A percentile compares a stretch with the other conserved stretches of the same genome.
These are phyloP conservation scores for Phytoseiulus persimilis DNA, from an alignment of 2,888 invertebrate genomes.

Conservation along the genomic window DNA sequence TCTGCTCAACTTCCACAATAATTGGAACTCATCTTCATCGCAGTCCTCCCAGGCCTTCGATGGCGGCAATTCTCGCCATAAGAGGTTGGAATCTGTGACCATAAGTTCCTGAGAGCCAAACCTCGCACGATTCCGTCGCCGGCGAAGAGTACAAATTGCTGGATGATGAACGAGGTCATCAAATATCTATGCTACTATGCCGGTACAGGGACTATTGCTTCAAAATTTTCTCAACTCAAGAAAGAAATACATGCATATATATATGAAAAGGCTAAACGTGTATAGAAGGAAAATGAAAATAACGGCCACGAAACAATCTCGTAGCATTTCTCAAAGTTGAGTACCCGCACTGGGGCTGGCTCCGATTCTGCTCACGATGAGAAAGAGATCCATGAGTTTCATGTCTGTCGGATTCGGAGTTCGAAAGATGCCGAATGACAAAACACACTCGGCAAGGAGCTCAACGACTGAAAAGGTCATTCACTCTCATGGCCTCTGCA, in stretches of 20 bases:
- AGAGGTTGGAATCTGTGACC: not conserved
- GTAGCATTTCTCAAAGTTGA: not conserved
- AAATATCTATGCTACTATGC: not conserved
- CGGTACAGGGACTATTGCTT: not conserved
- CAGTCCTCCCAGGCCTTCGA: no score
- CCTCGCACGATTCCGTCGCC: not conserved
- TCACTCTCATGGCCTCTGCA: no score
- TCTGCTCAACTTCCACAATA: no score
- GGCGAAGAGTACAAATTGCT: not conserved
- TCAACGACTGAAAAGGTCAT: no score
- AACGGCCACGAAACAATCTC: not conserved
- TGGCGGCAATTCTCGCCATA: no score
- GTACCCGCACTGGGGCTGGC: not conserved
- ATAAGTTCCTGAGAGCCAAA: not conserved
- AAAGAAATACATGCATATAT: not conserved
- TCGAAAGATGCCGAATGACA: no score
- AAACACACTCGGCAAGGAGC: no score
- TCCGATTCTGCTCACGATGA: not conserved
- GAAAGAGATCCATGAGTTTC: no score
- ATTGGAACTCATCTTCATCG: no score
- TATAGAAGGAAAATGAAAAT: not conserved
- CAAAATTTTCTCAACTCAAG: not conserved
- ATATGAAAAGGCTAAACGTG: not conserved
- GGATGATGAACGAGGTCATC: not conserved
- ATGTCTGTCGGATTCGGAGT: not conserved